These are phyloP conservation scores for Halichoeres trimaculatus DNA, from an alignment of 2,113 vertebrate species.

Conservation along the genomic window DNA sequence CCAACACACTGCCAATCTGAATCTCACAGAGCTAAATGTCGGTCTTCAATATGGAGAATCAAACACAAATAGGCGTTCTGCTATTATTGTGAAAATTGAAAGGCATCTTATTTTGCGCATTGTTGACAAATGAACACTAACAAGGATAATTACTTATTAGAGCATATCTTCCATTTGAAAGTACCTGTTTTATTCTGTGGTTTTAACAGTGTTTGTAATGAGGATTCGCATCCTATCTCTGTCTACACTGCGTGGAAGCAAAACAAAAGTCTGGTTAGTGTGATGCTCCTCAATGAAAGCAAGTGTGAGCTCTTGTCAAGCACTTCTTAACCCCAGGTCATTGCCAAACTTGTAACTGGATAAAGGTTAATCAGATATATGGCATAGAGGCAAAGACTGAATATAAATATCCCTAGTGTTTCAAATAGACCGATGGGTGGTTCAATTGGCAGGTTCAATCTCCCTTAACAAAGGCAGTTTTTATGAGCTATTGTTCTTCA, in stretches of 20 bases:
- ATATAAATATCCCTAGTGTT: slow-evolving; percentile 24
- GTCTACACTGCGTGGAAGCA: neutral
- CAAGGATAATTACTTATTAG: slow-evolving; percentile 6
- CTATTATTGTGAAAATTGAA: neutral
- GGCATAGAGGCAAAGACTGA: slow-evolving; percentile 14
- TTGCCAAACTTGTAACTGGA: slow-evolving; percentile 24
- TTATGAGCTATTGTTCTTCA: slow-evolving; percentile 65
- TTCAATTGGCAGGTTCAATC: slow-evolving; percentile 73
- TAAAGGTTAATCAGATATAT: slow-evolving; percentile 30
- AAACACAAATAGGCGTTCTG: slow-evolving; percentile 7
- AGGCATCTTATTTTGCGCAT: slow-evolving; percentile 11
- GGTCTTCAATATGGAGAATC: slow-evolving; percentile 15
- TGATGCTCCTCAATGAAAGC: slow-evolving; percentile 16
- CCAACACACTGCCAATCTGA: neutral
- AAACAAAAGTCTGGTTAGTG: neutral
- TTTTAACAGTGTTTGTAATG: neutral
- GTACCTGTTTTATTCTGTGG: neutral
- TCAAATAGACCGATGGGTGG: slow-evolving; percentile 18
- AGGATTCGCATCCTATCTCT: slow-evolving; percentile 7
- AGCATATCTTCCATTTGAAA: neutral
- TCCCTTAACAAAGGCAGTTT: slow-evolving; percentile 81
- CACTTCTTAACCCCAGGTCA: slow-evolving; percentile 1
- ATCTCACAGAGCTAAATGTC: neutral
- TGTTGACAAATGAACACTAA: neutral
- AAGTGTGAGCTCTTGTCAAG: neutral